Evolutionary conservation across 2,888 invertebrate genomes (phyloP).

Genomic region (Andrena camellia): DNA sequence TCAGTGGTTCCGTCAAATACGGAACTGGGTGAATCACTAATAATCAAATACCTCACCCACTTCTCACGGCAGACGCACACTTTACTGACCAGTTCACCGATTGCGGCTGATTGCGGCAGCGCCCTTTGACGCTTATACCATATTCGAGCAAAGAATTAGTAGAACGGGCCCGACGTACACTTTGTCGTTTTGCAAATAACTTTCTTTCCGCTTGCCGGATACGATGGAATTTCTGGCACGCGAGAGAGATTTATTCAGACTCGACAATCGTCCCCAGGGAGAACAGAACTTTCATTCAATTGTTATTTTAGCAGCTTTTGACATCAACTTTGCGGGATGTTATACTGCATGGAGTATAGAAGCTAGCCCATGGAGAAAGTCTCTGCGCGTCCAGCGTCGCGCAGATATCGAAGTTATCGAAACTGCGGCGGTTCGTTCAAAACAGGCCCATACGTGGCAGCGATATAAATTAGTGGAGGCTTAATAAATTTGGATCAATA

Average conservation of each 20-base stretch:
- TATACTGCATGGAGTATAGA: constrained; percentile 57
- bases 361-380: constrained; percentile 60
- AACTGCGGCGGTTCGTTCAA: constrained; percentile 58
- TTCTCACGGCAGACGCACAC: constrained; percentile 76
- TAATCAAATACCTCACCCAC: constrained; percentile 74
- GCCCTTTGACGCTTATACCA: constrained; percentile 80
- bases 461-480: background rate
- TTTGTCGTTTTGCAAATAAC: background rate
- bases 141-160: constrained; percentile 63
- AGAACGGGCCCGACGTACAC: background rate
- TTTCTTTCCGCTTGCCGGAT: background rate
- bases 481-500: background rate
- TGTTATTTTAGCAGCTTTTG: constrained; percentile 16
- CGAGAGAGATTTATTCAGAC: background rate
- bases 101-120: constrained; percentile 79
- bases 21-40: constrained; percentile 41
- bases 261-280: background rate
- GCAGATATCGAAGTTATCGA: constrained; percentile 71
- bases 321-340: constrained; percentile 40
- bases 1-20: background rate
- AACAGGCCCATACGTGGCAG: constrained; percentile 30
- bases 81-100: constrained; percentile 73
- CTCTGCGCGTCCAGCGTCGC: constrained; percentile 67
- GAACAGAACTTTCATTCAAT: constrained; percentile 20
- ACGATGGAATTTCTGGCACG: background rate